Evolutionary conservation across 1,140 invertebrate species (phyloP), one percentile per base, ranked within the genome.

Genomic region (Holotrichia oblita): DNA sequence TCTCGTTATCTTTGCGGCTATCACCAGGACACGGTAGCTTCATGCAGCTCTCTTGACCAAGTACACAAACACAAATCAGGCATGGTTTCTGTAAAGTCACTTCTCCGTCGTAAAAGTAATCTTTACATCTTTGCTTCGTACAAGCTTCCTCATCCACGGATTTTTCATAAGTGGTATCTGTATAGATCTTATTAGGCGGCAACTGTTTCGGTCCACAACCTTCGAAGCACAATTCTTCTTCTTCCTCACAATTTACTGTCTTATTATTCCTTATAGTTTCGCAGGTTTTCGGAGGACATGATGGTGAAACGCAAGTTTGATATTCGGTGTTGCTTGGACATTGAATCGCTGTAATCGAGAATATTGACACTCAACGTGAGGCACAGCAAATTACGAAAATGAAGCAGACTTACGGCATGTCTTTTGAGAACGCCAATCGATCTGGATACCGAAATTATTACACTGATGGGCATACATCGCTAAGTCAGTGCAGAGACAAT

Each of bases 331-430:
- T 69, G 6, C 12, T 69, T 1, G 61, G 12, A 3, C 61, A 69
- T 69, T 69, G 61, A 22, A 69, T 69, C 20, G 61, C 61, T 69
- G 27, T 4, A 34, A 34, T 34, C 4, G 27, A 34, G 4, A 34
- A 1, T 1, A 4, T 34, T 34, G 27, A 4, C 27, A 2, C 4
- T 4, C 27, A 34, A 34, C 1, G 1, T 34, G 4, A 34, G 27
- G 27, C 4, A 4, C 1, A 2, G 2, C 1, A 34, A 34, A 34
- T 34, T 34, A 34, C 4, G 2, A 1, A 1, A 34, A 34, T n/a
- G n/a, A n/a, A n/a, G n/a, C n/a, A n/a, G 6, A 69, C 61, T 69
- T 69, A 69, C 61, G 61, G 22, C 61, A 69, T 8, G 22, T 7
- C 8, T 69, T 20, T 27, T 69, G 61, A 2, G 61, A 7, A 22